Percentiles rank a stretch among this genome's conserved stretches.
Evolutionary conservation across 2,888 invertebrate genomes (phyloP).

Genomic region (Chalcis sispes): DNA sequence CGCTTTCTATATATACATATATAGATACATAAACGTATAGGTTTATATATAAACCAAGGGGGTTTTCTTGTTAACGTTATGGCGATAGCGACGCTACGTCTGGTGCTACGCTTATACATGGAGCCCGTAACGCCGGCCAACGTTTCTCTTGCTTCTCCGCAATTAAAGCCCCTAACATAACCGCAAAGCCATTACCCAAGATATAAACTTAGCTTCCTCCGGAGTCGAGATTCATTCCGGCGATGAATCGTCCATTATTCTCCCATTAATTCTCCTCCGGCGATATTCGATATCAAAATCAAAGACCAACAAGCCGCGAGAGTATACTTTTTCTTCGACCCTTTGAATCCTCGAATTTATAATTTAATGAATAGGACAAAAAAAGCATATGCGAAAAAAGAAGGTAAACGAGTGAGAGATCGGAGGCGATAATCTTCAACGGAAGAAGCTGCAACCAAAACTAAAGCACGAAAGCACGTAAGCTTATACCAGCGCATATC

Average conservation of each 20-base stretch:
- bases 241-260: conserved; percentile 46
- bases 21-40: too few species aligned
- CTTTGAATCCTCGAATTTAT: not conserved
- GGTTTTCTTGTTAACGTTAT: conserved; percentile 43
- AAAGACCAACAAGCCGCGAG: conserved; percentile 2
- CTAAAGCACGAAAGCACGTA: not conserved
- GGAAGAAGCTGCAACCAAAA: not conserved
- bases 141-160: conserved; percentile 30
- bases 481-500: not conserved
- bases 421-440: not conserved
- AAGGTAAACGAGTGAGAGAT: not conserved
- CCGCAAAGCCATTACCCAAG: conserved; percentile 46
- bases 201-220: conserved; percentile 30
- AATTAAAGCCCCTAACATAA: conserved; percentile 47
- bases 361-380: not conserved
- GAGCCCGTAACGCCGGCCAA: conserved; percentile 1
- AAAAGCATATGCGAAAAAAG: not conserved
- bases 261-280: conserved; percentile 31
- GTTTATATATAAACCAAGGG: conserved; percentile 28
- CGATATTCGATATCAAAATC: conserved; percentile 35
- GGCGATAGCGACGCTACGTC: too few species aligned
- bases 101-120: too few species aligned
- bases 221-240: conserved; percentile 41
- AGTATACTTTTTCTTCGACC: not conserved
- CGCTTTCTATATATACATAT: too few species aligned